Evolutionary conservation across 2,888 invertebrate species (phyloP).

Genomic region (Leptarthrus brevirostris): DNA sequence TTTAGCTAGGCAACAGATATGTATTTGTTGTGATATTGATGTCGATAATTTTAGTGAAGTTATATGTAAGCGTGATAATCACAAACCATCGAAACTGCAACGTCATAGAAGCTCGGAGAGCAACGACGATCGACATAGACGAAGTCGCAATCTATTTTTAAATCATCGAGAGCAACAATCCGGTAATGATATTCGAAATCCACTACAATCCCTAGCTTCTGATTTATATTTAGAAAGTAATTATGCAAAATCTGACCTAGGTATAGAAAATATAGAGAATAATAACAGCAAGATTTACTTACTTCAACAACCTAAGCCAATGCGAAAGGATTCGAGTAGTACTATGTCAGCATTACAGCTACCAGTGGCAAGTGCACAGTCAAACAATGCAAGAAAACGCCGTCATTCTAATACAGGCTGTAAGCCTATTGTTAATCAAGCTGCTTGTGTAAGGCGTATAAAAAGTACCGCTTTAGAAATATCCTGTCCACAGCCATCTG

Average conservation of each 20-base stretch:
- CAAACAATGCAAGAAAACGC: conserved; percentile 57
- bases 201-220: conserved; percentile 56
- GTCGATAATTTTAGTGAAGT: conserved; percentile 20
- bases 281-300: conserved; percentile 50
- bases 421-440: conserved; percentile 65
- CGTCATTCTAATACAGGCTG: conserved; percentile 68
- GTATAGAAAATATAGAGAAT: conserved; percentile 63
- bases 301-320: conserved; percentile 64
- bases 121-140: conserved; percentile 58
- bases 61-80: conserved; percentile 26
- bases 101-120: conserved; percentile 66
- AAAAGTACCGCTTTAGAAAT: conserved; percentile 79
- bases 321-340: conserved; percentile 72
- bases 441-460: conserved; percentile 71
- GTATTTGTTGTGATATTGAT: conserved; percentile 34
- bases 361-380: conserved; percentile 62
- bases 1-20: conserved; percentile 53
- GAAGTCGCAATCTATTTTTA: conserved; percentile 46
- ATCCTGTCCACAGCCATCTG: conserved; percentile 76
- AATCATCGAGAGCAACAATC: conserved; percentile 40
- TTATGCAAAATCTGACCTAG: conserved; percentile 66
- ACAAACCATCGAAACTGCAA: conserved; percentile 62
- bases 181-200: conserved; percentile 49
- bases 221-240: conserved; percentile 66
- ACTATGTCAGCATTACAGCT: conserved; percentile 74